Conservation (phyloP, 2,797 vertebrate species). For the Semotilus atromaculatus region DNA sequence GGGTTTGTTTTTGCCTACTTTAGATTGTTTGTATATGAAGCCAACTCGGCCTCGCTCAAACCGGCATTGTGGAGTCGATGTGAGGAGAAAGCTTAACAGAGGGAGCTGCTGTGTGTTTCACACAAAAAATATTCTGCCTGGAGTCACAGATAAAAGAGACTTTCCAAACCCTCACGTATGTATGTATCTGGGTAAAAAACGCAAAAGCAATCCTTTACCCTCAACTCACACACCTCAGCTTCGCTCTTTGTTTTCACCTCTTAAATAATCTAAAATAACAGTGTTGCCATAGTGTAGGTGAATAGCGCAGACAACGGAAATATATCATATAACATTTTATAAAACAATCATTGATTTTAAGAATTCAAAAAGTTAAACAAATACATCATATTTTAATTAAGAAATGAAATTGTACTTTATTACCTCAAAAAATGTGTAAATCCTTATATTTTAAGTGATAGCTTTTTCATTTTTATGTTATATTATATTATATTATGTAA, state of each 20-base stretch:
- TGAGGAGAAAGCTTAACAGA: conserved; percentile 63
- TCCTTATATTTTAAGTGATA: neutral
- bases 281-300: neutral
- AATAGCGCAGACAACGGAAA: neutral
- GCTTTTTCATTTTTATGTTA: neutral
- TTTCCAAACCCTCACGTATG: conserved; percentile 36
- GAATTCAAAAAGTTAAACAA: neutral
- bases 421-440: neutral
- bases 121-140: conserved; percentile 64
- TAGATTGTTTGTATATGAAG: conserved; percentile 35
- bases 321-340: neutral
- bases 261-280: conserved; percentile 7
- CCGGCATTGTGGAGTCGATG: conserved; percentile 56
- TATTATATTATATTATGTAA: neutral
- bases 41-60: conserved; percentile 44
- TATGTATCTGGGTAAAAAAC: conserved; percentile 17
- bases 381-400: neutral
- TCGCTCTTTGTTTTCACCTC: neutral
- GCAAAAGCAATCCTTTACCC: neutral
- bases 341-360: neutral
- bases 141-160: conserved; percentile 59
- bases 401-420: neutral
- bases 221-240: conserved; percentile 30
- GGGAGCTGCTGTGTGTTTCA: conserved; percentile 59
- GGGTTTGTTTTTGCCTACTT: conserved; percentile 31